Percentiles rank a stretch among this genome's conserved stretches.
Conservation (phyloP, 2,888 invertebrate species). For the Luffia ferchaultella region DNA sequence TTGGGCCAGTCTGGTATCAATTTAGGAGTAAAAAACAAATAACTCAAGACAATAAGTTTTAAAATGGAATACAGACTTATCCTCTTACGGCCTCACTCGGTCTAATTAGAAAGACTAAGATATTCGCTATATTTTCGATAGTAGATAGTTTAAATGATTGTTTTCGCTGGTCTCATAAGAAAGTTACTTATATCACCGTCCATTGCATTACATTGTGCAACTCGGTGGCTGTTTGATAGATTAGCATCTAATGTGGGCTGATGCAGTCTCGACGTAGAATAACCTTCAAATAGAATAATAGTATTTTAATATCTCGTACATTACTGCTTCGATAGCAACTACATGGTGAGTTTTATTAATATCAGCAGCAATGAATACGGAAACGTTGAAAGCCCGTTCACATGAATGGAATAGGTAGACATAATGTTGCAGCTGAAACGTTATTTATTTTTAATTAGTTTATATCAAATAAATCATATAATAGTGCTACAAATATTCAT, state of each 20-base stretch:
- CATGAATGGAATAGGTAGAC: not conserved
- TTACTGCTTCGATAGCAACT: no score
- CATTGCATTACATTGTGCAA: constrained; percentile 12
- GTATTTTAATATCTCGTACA: not conserved
- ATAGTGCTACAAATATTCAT: no score
- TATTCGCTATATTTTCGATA: no score
- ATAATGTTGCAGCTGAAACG: not conserved
- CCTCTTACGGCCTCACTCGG: no score
- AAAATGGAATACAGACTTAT: no score
- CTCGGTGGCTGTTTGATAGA: constrained; percentile 10
- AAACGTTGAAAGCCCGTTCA: not conserved
- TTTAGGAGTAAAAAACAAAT: no score
- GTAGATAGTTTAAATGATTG: no score
- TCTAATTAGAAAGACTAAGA: no score
- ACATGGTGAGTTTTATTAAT: not conserved
- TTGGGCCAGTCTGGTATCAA: no score
- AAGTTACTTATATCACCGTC: not conserved
- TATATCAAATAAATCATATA: no score
- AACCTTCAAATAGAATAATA: not conserved
- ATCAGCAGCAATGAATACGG: not conserved
- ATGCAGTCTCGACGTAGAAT: constrained; percentile 11
- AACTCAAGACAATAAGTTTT: no score
- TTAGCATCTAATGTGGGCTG: constrained; percentile 15
- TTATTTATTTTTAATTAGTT: no score
- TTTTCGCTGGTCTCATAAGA: not conserved